phyloP scores from a whole-genome alignment of 2,797 vertebrate species.

The Tragopan temminckii region DNA sequence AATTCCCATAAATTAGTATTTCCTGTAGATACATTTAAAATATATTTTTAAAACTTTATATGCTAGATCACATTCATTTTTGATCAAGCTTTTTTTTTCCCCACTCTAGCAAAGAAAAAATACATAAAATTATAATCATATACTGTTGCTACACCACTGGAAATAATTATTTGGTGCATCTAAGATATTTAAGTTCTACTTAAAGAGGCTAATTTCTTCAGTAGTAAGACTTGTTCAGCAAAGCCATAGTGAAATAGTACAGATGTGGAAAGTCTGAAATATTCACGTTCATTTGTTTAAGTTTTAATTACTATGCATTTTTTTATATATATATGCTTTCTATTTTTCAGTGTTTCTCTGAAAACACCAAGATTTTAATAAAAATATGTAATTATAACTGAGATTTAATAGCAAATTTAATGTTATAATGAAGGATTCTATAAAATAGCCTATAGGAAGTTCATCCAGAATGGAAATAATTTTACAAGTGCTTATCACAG shows the following conservation, averaged over 20 bases:
- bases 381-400: not conserved
- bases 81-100: not conserved
- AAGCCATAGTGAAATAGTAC: not conserved
- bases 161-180: not conserved
- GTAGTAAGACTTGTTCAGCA: not conserved
- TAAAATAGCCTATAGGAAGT: not conserved
- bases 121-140: not conserved
- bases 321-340: not conserved
- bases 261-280: not conserved
- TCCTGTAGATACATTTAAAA: not conserved
- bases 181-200: not conserved
- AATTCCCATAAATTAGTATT: not conserved
- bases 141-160: not conserved
- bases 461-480: not conserved
- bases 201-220: fast-evolving
- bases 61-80: not conserved
- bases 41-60: not conserved
- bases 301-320: not conserved
- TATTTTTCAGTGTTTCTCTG: not conserved
- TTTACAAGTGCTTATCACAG: not conserved
- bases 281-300: not conserved
- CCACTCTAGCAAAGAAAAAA: not conserved
- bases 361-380: not conserved
- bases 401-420: constrained; percentile 3
- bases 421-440: not conserved